These are phyloP conservation scores for Stenoptilia bipunctidactyla DNA, from an alignment of 2,888 invertebrate species.

Conservation along the genomic window DNA sequence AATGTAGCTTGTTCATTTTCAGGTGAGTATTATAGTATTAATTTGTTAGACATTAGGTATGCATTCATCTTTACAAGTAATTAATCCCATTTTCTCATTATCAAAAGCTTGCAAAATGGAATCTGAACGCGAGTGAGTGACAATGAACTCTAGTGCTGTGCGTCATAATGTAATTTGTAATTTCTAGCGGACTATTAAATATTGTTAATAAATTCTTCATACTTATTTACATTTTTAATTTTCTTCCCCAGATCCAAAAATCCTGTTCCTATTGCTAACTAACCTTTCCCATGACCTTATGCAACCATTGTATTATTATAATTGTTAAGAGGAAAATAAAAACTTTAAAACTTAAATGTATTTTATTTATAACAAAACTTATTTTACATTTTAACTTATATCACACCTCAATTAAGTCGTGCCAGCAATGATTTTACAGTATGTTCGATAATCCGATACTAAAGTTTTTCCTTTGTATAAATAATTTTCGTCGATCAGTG, in stretches of 20 bases:
- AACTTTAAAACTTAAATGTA: neutral
- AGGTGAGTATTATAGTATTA: constrained; percentile 21
- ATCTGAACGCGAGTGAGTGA: constrained; percentile 53
- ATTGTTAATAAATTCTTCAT: constrained; percentile 47
- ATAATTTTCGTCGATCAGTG: constrained; percentile 39
- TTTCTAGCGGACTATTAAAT: constrained; percentile 27
- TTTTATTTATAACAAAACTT: neutral
- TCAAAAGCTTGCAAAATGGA: constrained; percentile 63
- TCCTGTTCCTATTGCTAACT: constrained; percentile 34
- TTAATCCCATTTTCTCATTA: constrained; percentile 36
- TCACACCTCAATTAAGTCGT: constrained; percentile 11
- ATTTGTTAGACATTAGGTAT: neutral
- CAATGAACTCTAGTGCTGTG: constrained; percentile 35
- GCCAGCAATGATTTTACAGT: constrained; percentile 47
- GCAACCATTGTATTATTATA: constrained; percentile 1
- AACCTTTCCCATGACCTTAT: constrained; percentile 5
- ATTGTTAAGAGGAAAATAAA: neutral
- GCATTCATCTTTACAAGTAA: neutral
- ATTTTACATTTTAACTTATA: neutral
- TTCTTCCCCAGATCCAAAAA: constrained; percentile 57
- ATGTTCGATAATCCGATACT: constrained; percentile 57
- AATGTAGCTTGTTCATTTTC: neutral
- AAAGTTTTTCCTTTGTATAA: constrained; percentile 56
- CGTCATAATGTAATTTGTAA: constrained; percentile 32
- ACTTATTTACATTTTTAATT: constrained; percentile 31